phyloP scores from a whole-genome alignment of 1,140 invertebrate species.

The Halotydeus destructor region DNA sequence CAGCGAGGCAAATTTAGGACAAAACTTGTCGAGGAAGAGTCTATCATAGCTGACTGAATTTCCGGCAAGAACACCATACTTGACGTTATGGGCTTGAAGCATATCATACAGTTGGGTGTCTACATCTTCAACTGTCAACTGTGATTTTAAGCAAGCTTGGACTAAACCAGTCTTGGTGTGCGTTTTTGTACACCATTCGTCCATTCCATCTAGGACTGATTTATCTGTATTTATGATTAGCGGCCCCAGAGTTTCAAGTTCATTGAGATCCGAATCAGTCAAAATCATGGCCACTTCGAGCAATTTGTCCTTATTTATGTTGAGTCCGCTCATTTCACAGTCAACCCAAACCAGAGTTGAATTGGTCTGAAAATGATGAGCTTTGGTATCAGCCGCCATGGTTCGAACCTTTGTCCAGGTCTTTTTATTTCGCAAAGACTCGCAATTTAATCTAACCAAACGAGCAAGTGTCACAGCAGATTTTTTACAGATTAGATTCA shows the following conservation, averaged over 20 bases:
- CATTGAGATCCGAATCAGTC: slow-evolving; percentile 7
- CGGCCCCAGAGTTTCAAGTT: slow-evolving; percentile 7
- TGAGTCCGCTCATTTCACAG: slow-evolving; percentile 14
- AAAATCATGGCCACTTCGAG: slow-evolving; percentile 12
- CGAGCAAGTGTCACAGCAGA: no score
- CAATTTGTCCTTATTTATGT: slow-evolving; percentile 8
- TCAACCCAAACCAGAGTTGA: slow-evolving; percentile 15
- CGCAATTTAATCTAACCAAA: no score
- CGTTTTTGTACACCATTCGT: slow-evolving; percentile 52
- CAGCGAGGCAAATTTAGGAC: slow-evolving; percentile 49
- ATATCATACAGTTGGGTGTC: slow-evolving; percentile 50
- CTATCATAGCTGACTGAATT: slow-evolving; percentile 73
- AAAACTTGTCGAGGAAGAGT: slow-evolving; percentile 48
- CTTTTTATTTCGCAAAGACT: no score
- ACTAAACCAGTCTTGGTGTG: slow-evolving; percentile 58
- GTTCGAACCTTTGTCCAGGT: no score
- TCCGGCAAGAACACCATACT: slow-evolving; percentile 44
- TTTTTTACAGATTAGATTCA: no score
- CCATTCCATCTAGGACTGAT: slow-evolving; percentile 34
- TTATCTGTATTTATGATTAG: slow-evolving; percentile 9
- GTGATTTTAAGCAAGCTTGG: slow-evolving; percentile 41
- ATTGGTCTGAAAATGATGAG: no score
- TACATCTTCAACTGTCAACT: slow-evolving; percentile 37
- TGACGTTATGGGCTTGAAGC: slow-evolving; percentile 40
- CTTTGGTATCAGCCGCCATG: no score